Conservation (phyloP, 2,888 invertebrate species). For the Hyalella azteca region DNA sequence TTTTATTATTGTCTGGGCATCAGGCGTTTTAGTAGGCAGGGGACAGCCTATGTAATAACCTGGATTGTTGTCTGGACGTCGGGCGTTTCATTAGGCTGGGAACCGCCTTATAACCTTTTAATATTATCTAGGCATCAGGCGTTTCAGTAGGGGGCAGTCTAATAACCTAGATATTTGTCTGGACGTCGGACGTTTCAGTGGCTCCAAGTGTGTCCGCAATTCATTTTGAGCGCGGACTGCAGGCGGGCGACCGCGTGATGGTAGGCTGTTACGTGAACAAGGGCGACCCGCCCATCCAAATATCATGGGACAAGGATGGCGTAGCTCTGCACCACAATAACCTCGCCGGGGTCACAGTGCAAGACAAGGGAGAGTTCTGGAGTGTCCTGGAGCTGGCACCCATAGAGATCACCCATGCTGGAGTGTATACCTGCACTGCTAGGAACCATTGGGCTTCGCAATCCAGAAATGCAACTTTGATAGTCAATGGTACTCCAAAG, state of each 20-base stretch:
- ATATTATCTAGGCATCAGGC: too few relatives aligned
- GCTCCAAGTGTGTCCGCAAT: conserved; percentile 49
- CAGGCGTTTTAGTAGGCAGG: too few relatives aligned
- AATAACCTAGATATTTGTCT: too few relatives aligned
- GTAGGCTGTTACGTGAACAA: conserved; percentile 52
- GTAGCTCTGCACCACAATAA: conserved; percentile 38
- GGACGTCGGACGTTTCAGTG: too few relatives aligned
- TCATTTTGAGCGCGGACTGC: conserved; percentile 48
- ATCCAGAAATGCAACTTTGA: conserved; percentile 61
- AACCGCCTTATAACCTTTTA: too few relatives aligned
- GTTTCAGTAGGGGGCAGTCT: too few relatives aligned
- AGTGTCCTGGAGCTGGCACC: conserved; percentile 47
- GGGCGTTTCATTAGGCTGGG: too few relatives aligned
- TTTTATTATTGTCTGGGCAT: too few relatives aligned
- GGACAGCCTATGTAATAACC: too few relatives aligned
- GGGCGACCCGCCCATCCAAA: conserved; percentile 54
- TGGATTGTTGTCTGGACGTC: too few relatives aligned
- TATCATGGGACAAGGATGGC: conserved; percentile 55
- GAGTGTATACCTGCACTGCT: conserved; percentile 51
- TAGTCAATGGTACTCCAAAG: conserved; percentile 63
- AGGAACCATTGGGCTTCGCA: conserved; percentile 60
- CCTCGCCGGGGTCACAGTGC: conserved; percentile 41
- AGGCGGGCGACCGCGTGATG: conserved; percentile 51
- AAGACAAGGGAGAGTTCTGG: conserved; percentile 43
- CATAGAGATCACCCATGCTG: conserved; percentile 45